Evolutionary conservation across 2,888 invertebrate species (phyloP), one percentile per base, ranked within the genome.

Genomic region (Dorcus hopei): DNA sequence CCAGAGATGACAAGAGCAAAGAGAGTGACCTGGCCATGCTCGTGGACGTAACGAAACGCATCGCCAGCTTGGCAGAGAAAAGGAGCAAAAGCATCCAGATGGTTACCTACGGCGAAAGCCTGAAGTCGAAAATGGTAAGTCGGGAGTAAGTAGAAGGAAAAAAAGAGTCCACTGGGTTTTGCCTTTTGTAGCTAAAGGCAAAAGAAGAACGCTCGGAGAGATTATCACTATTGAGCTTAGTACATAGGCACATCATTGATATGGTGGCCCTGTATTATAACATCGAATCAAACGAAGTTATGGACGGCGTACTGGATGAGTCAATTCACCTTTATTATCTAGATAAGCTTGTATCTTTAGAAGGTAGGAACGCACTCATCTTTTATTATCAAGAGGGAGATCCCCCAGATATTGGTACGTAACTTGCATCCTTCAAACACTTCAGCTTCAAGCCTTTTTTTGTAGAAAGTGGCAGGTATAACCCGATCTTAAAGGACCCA

Each of bases 301-400:
- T 88, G 76, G 90, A 90, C 57, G 90, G 89, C 51, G 81, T 90
- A 4, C 81, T 84, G 54, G 93, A 93, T 75, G 83, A 84, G 49
- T 85, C 86, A 56, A 72, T 80, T 54, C 84, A 87, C 68, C 75
- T 89, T 1, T 83, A 86, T 8, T 71, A 84, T 16, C 74, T 91
- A 57, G 83, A 85, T 50, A 85, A 83, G 65, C 81, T 89, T 42
- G 82, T 88, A 16, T 81, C 78, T 5, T 83, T 84, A 60, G 66
- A 72, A 41, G 87, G 87, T 1, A 79, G 81, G 56, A 80, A 80
- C 63, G 85, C 86, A 49, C 73, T 89, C 50, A 79, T 89, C 56
- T 81, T 92, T 59, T 87, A 85, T 72, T 87, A 87, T 77, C 88
- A 89, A 65, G 74, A 84, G 19, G 82, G 87, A 68, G 82, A 83